These are phyloP conservation scores for Eristalinus aeneus DNA, from an alignment of 2,888 invertebrate genomes.

Conservation along the genomic window DNA sequence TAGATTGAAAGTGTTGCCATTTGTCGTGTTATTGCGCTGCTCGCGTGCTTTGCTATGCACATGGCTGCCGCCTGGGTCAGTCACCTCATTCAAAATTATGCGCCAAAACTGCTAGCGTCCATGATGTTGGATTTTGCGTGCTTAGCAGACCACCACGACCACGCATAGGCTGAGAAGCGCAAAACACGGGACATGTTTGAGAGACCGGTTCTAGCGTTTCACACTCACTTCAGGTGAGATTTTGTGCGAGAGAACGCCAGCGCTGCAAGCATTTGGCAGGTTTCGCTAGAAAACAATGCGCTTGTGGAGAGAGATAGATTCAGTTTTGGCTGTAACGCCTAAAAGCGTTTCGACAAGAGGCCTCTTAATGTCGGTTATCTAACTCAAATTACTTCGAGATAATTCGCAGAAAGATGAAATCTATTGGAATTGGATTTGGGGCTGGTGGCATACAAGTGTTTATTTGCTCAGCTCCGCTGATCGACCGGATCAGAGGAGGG, in stretches of 20 bases:
- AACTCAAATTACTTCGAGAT: slow-evolving; percentile 14
- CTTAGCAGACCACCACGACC: slow-evolving; percentile 16
- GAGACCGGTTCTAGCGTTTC: neutral
- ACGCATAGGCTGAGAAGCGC: slow-evolving; percentile 1
- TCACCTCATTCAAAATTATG: neutral
- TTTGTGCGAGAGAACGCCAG: neutral
- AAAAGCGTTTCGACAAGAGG: neutral
- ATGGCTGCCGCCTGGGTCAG: neutral
- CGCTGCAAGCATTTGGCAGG: neutral
- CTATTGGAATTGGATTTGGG: neutral
- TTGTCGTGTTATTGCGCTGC: neutral
- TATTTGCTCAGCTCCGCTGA: neutral
- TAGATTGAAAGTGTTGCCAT: slow-evolving; percentile 25
- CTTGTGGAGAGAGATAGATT: slow-evolving; percentile 16
- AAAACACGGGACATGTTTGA: neutral
- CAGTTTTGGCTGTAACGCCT: neutral
- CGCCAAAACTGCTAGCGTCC: neutral
- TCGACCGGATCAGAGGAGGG: neutral
- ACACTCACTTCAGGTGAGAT: neutral
- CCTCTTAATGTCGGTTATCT: slow-evolving; percentile 20
- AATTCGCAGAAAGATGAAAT: neutral
- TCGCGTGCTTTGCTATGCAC: neutral
- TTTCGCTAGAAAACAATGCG: slow-evolving; percentile 27
- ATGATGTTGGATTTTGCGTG: neutral
- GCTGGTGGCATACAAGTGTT: neutral